These are phyloP conservation scores for Drosophila tsacasi DNA, from an alignment of 1,140 invertebrate species.

Conservation along the genomic window DNA sequence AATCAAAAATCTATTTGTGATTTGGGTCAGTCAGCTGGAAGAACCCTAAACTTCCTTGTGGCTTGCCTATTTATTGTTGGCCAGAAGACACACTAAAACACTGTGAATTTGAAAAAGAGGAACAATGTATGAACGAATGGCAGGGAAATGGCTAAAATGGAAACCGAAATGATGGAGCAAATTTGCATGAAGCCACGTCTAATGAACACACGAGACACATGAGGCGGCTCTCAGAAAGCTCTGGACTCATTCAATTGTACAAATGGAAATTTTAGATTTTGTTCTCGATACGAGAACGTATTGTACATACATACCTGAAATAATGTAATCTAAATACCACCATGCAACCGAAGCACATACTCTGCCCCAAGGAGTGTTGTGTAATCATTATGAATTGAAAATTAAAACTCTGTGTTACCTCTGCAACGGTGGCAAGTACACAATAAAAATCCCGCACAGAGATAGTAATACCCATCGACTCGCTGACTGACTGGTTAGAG, in stretches of 20 bases:
- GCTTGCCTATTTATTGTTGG: conserved; percentile 15
- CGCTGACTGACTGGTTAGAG: conserved; percentile 8
- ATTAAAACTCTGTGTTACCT: conserved; percentile 3
- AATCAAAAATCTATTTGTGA: conserved; percentile 28
- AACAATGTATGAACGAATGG: conserved; percentile 9
- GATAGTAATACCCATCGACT: conserved; percentile 21
- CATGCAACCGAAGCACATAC: conserved; percentile 7
- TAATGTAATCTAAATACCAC: conserved; percentile 8
- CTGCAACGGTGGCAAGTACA: conserved; percentile 1
- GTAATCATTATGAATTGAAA: conserved; percentile 30
- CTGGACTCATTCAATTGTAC: conserved; percentile 64
- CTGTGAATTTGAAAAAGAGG: conserved; percentile 6
- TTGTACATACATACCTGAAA: conserved; percentile 6
- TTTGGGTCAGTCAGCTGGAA: conserved; percentile 26
- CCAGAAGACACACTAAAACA: conserved; percentile 9
- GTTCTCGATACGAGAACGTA: conserved; percentile 42
- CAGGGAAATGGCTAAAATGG: conserved; percentile 17
- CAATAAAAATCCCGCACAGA: conserved; percentile 8
- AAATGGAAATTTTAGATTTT: conserved; percentile 74
- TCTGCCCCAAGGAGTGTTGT: neutral
- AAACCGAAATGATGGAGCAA: conserved; percentile 30
- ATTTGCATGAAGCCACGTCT: conserved; percentile 58
- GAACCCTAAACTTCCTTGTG: conserved; percentile 13
- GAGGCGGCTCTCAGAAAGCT: neutral
- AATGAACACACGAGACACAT: conserved; percentile 60